Conservation (phyloP, 2,797 vertebrate species). For the Tenualosa ilisha region DNA sequence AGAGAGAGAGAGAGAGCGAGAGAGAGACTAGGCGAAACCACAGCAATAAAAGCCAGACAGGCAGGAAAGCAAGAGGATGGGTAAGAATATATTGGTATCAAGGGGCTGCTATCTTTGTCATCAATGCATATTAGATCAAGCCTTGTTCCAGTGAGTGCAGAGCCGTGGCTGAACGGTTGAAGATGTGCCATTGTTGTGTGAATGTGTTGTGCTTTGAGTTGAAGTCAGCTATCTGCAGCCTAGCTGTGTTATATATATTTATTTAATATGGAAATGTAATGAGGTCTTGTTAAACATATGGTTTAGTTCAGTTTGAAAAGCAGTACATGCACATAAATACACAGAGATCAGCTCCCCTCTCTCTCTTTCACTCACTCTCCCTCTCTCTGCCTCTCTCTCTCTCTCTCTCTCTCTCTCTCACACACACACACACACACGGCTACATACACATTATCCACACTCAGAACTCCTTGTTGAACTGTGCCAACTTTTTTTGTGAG, state of each 20-base stretch:
- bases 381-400: neutral
- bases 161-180: neutral
- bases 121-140: constrained; percentile 19
- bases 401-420: neutral
- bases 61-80: constrained; percentile 20
- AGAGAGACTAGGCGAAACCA: neutral
- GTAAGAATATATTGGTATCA: constrained; percentile 18
- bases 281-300: constrained; percentile 22
- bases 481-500: constrained; percentile 58
- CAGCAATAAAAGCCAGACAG: constrained; percentile 11
- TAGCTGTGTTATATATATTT: neutral
- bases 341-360: neutral
- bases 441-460: neutral
- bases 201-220: neutral
- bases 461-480: constrained; percentile 42
- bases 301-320: constrained; percentile 7
- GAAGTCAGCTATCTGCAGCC: too few species aligned
- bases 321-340: constrained; percentile 4
- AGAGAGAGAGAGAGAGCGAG: neutral
- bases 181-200: constrained; percentile 12
- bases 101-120: constrained; percentile 23
- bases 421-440: neutral
- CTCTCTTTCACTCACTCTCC: neutral
- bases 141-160: neutral
- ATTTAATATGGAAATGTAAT: constrained; percentile 20